Evolutionary conservation across 2,888 invertebrate species (phyloP).

Genomic region (Cremastinae sp.): DNA sequence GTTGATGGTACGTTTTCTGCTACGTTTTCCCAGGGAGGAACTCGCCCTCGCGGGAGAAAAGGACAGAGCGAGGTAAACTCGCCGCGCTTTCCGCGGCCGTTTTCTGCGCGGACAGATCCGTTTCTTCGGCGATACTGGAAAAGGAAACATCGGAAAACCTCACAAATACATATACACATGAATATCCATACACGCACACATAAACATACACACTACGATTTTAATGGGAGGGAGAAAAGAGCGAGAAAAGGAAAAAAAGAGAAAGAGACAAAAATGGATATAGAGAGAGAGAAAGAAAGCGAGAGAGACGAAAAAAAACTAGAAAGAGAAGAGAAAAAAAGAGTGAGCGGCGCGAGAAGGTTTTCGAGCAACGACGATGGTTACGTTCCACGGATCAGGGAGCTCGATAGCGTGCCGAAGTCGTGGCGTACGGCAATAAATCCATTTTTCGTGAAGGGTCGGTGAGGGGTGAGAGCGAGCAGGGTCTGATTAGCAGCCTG

Average conservation of each 20-base stretch:
- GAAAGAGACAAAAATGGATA: constrained; percentile 17
- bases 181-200: constrained; percentile 29
- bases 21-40: constrained; percentile 18
- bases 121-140: constrained; percentile 29
- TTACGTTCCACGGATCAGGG: constrained; percentile 80
- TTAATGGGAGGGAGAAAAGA: constrained; percentile 47
- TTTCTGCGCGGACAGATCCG: constrained; percentile 43
- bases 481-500: constrained; percentile 81
- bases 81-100: constrained; percentile 23
- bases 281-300: constrained; percentile 25
- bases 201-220: constrained; percentile 17
- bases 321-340: constrained; percentile 29
- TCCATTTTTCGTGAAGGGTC: constrained; percentile 81
- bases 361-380: constrained; percentile 65
- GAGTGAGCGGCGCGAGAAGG: constrained; percentile 60
- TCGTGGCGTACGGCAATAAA: constrained; percentile 80
- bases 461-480: constrained; percentile 72
- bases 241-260: constrained; percentile 49
- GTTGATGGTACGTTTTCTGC: constrained; percentile 45
- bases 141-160: constrained; percentile 50
- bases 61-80: constrained; percentile 12
- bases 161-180: constrained; percentile 24
- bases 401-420: constrained; percentile 81
- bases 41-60: constrained; percentile 24
- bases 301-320: constrained; percentile 40